Evolutionary conservation across 2,888 invertebrate genomes (phyloP), one percentile per base, ranked within the genome.

Genomic region (Chaitophorus viminalis): DNA sequence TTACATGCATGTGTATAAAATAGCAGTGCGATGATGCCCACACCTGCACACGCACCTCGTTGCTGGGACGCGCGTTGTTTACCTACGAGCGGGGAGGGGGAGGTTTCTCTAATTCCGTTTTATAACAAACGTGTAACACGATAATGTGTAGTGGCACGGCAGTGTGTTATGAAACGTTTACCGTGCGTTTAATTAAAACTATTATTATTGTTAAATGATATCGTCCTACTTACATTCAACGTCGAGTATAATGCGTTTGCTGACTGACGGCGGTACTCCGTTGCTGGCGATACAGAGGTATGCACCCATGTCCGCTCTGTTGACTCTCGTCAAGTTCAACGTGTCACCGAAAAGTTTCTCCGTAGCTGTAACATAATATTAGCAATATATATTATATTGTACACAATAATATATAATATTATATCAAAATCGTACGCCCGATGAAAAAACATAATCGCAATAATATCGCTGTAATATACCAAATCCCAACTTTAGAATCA

Each of bases 161-260:
- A n/a, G 52, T 21, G 77, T 21, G 52, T 52, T 52, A 31, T 21
- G 31, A 18, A 46, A 46, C 46, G 76, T 60, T 25, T 60, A 36
- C 36, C 8, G 39, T 46, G 21, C 60, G 82, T 83, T 83, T 60
- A 60, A 83, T 74, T 83, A 74, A 83, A 84, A 84, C 75, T 76
- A 65, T 76, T 65, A 76, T 81, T 76, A 29, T 81, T 76, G 39
- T 84, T 65, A 39, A 76, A 39, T 21, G 60, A 65, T 75, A 75
- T 60, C 25, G 11, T 60, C 29, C 21, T 90, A 94, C 95, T 95
- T 91, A 97, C 97, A 97, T 93, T 97, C 97, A 89, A 97, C 97
- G 91, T 97, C 97, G 88, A 97, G 95, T 91, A 96, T 96, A 93
- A 97, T 97, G 91, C 97, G 93, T 92, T 97, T 97, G 92, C 97